Percentiles rank a stretch among this genome's conserved stretches.
Conservation (phyloP, 2,797 vertebrate genomes). For the Pachyuromys duprasi region DNA sequence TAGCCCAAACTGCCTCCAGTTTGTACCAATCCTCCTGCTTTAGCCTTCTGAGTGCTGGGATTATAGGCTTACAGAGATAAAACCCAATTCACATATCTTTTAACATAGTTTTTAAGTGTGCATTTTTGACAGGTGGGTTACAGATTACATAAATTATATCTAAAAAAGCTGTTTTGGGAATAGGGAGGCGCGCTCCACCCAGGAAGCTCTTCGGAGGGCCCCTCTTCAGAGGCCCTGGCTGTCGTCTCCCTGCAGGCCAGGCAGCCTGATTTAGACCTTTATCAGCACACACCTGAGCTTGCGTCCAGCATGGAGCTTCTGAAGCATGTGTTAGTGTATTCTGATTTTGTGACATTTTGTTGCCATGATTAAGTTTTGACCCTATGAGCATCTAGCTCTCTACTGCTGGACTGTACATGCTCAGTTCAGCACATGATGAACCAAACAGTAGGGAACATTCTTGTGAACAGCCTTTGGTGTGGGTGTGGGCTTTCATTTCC, state of each 20-base stretch:
- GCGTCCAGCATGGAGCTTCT: neutral
- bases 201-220: neutral
- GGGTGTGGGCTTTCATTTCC: neutral
- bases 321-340: neutral
- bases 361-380: neutral
- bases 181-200: neutral
- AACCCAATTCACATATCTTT: neutral
- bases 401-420: neutral
- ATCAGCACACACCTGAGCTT: neutral
- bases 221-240: neutral
- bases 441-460: neutral
- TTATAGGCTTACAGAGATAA: too few relatives aligned
- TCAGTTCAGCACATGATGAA: neutral
- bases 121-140: neutral
- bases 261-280: conserved; percentile 5
- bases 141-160: neutral
- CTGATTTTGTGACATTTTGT: neutral
- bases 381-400: neutral
- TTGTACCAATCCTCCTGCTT: neutral
- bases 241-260: neutral
- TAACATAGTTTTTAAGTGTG: neutral
- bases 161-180: neutral
- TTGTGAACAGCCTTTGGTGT: neutral
- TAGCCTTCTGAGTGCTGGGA: neutral
- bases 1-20: neutral